phyloP scores from a whole-genome alignment of 2,113 vertebrate species.

The Nibea albiflora region DNA sequence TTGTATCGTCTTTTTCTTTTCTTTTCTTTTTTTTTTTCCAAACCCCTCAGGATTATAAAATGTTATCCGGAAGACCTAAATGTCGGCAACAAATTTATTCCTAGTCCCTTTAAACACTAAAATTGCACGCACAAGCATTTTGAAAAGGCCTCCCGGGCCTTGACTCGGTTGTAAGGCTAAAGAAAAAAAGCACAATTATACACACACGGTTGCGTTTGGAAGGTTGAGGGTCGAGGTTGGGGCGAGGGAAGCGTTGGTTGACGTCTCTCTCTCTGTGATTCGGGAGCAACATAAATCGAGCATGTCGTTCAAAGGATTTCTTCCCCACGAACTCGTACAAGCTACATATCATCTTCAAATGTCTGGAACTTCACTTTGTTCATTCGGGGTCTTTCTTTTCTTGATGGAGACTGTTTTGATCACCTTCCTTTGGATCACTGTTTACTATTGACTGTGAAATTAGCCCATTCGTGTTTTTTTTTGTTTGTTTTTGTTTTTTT shows the following conservation, averaged over 20 bases:
- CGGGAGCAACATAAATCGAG: not conserved
- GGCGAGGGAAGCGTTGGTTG: not conserved
- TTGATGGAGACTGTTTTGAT: constrained; percentile 13
- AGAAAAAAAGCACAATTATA: constrained; percentile 62
- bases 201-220: not conserved
- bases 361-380: constrained; percentile 6
- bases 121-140: constrained; percentile 41
- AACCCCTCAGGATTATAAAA: constrained; percentile 48
- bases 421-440: constrained; percentile 56
- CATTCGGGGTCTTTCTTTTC: not conserved
- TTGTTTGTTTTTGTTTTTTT: not conserved
- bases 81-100: not conserved
- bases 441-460: constrained; percentile 77
- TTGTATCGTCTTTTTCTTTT: not conserved
- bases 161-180: constrained; percentile 2
- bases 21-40: not conserved
- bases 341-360: constrained; percentile 32
- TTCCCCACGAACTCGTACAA: not conserved
- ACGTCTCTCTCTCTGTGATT: not conserved
- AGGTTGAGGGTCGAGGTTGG: not conserved
- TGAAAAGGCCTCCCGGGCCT: not conserved
- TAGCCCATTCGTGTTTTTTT: constrained; percentile 60
- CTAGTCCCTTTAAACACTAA: constrained; percentile 8
- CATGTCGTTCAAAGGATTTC: constrained; percentile 16
- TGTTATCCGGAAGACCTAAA: not conserved